phyloP scores from a whole-genome alignment of 2,888 invertebrate genomes.

The Epistrophella euchroma region DNA sequence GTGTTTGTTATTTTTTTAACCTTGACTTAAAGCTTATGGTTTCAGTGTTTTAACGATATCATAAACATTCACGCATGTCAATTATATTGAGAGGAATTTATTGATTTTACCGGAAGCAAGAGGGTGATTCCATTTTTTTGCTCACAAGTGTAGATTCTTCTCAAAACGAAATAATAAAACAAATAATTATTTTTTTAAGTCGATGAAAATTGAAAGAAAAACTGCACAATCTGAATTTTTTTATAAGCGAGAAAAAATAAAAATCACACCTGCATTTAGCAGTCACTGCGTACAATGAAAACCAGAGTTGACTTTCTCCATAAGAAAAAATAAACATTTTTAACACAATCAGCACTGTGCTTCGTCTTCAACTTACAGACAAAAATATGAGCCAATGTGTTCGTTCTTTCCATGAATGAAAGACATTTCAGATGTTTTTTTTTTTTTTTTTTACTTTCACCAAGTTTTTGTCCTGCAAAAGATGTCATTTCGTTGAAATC shows the following conservation, averaged over 20 bases:
- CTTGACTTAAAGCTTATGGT: too few relatives aligned
- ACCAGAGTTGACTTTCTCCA: background rate
- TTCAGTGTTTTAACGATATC: too few relatives aligned
- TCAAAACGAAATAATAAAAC: too few relatives aligned
- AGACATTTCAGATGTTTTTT: slow-evolving; percentile 55
- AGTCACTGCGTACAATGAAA: background rate
- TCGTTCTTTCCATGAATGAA: slow-evolving; percentile 38
- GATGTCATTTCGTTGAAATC: slow-evolving; percentile 48
- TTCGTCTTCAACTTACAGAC: background rate
- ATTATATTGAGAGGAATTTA: too few relatives aligned
- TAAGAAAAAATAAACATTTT: background rate
- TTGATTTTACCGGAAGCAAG: too few relatives aligned
- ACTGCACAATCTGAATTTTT: background rate
- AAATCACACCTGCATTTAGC: background rate
- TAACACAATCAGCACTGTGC: background rate
- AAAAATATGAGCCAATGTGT: slow-evolving; percentile 30
- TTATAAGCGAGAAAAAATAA: background rate
- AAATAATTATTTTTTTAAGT: too few relatives aligned
- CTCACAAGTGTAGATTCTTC: too few relatives aligned
- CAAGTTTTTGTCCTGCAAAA: slow-evolving; percentile 20
- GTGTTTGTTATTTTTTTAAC: too few relatives aligned
- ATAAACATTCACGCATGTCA: too few relatives aligned
- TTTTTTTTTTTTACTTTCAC: background rate
- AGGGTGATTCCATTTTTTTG: too few relatives aligned
- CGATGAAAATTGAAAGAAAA: background rate